phyloP scores from a whole-genome alignment of 2,113 vertebrate genomes.

The Aphyosemion australe region DNA sequence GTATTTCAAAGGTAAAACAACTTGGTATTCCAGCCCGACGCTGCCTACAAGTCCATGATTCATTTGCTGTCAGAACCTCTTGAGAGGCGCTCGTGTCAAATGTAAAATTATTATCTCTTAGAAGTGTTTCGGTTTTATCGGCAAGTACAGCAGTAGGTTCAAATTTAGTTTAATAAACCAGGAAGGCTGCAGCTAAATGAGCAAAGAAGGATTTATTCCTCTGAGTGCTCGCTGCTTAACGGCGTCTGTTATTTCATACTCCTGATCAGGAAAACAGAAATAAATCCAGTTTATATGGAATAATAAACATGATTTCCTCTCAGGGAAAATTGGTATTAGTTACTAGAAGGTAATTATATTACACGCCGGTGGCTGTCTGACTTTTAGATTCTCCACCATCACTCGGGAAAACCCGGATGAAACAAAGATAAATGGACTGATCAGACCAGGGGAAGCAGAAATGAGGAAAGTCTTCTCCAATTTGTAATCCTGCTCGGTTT shows the following conservation, averaged over 20 bases:
- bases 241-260: neutral
- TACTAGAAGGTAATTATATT: neutral
- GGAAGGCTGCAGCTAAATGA: neutral
- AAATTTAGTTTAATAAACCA: slow-evolving; percentile 7
- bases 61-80: slow-evolving; percentile 14
- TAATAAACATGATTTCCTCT: neutral
- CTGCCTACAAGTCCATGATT: slow-evolving; percentile 21
- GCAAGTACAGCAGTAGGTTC: slow-evolving; percentile 3
- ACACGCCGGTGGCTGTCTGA: neutral
- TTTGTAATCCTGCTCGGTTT: neutral
- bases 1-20: slow-evolving; percentile 18
- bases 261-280: neutral
- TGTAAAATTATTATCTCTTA: slow-evolving; percentile 9
- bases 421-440: neutral
- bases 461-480: neutral
- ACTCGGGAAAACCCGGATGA: neutral
- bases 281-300: neutral
- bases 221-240: neutral
- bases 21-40: slow-evolving; percentile 26
- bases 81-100: slow-evolving; percentile 12
- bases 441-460: neutral
- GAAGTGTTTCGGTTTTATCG: slow-evolving; percentile 11
- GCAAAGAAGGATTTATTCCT: neutral
- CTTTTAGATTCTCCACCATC: neutral
- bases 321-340: neutral